Conservation (phyloP, 2,888 invertebrate genomes). For the Drosophila colorata region DNA sequence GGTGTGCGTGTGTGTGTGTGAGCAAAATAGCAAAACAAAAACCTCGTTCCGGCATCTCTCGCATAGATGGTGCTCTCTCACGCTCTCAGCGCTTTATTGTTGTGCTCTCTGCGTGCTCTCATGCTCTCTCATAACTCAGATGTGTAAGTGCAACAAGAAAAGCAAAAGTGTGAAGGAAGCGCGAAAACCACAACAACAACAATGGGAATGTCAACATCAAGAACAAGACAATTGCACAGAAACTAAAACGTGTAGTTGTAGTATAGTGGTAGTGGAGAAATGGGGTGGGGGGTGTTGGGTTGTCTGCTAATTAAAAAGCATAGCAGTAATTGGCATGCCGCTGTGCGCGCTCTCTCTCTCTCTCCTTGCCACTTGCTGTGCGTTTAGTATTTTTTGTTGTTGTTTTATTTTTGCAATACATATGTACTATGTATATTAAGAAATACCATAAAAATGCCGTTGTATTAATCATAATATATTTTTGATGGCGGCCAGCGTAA, state of each 20-base stretch:
- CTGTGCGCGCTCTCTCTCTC: constrained; percentile 52
- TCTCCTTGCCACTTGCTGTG: constrained; percentile 63
- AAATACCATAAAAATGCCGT: constrained; percentile 71
- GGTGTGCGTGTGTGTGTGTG: constrained; percentile 49
- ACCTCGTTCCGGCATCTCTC: constrained; percentile 54
- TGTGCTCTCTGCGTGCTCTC: constrained; percentile 27
- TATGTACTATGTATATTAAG: constrained; percentile 32
- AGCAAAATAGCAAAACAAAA: constrained; percentile 62
- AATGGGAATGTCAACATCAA: constrained; percentile 18
- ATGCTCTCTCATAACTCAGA: constrained; percentile 8
- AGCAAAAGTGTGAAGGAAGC: constrained; percentile 64
- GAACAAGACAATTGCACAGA: constrained; percentile 48
- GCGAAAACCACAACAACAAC: constrained; percentile 52
- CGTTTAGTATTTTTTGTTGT: constrained; percentile 32
- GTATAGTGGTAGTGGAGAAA: background rate
- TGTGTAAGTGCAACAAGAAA: constrained; percentile 48
- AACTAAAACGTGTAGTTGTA: constrained; percentile 29
- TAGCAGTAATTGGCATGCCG: constrained; percentile 77
- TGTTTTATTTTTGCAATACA: constrained; percentile 26
- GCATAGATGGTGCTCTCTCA: constrained; percentile 12
- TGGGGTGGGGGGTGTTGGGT: constrained; percentile 3
- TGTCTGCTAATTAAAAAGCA: constrained; percentile 75
- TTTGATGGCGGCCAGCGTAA: constrained; percentile 49
- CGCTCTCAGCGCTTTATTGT: constrained; percentile 28
- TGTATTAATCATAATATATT: constrained; percentile 79